Evolutionary conservation across 64 coral and sea anemone genomes (phyloP).

Genomic region (Pachyseris speciosa): DNA sequence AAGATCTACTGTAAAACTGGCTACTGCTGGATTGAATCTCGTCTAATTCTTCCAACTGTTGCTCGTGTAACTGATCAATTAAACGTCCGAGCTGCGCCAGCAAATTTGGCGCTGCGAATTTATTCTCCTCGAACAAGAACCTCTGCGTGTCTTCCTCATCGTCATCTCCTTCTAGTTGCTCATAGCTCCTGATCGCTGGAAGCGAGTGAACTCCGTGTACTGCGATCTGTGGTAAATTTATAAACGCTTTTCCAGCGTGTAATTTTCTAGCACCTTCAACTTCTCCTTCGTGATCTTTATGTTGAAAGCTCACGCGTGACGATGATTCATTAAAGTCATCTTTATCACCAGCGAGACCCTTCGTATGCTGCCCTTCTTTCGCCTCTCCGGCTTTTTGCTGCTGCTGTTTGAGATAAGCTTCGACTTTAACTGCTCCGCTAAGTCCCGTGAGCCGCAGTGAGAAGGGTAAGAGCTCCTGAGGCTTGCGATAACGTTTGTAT

Average conservation of each 20-base stretch:
- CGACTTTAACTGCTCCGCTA: constrained; percentile 95
- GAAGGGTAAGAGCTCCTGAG: constrained; percentile 91
- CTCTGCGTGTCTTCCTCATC: constrained; percentile 98
- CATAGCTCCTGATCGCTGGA: constrained; percentile 75
- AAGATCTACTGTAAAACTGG: constrained; percentile 32
- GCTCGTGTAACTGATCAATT: constrained; percentile 83
- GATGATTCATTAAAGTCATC: neutral
- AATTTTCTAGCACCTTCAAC: constrained; percentile 53
- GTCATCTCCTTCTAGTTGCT: constrained; percentile 89
- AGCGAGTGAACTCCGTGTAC: constrained; percentile 45
- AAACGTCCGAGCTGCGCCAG: constrained; percentile 89
- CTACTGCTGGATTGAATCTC: constrained; percentile 68
- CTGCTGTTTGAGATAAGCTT: constrained; percentile 97
- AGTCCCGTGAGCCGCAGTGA: constrained; percentile 94
- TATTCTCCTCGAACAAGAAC: constrained; percentile 98
- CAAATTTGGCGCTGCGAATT: constrained; percentile 97
- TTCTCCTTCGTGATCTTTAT: constrained; percentile 42
- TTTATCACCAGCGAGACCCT: constrained; percentile 39
- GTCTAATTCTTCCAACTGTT: constrained; percentile 74
- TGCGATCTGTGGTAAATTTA: constrained; percentile 70
- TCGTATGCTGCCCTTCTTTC: constrained; percentile 26
- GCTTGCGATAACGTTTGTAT: constrained; percentile 92
- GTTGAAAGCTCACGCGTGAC: neutral
- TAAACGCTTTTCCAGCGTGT: constrained; percentile 40
- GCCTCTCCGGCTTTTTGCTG: constrained; percentile 61